Evolutionary conservation across 2,888 invertebrate genomes (phyloP).

Genomic region (Eledona agricola): DNA sequence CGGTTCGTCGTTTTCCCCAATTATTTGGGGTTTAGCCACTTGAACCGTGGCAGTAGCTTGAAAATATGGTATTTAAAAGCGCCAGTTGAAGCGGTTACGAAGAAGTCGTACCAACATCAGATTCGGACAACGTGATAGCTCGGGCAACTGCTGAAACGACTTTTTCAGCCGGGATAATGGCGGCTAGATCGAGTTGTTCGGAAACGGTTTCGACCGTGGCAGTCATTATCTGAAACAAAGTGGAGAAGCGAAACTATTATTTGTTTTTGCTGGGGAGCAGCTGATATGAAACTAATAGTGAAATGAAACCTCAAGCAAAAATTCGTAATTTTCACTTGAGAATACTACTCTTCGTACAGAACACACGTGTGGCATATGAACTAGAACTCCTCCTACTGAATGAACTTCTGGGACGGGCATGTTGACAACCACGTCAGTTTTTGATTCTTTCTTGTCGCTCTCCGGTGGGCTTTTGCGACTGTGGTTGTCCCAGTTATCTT

Average conservation of each 20-base stretch:
- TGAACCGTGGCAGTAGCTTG: conserved; percentile 70
- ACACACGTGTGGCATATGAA: conserved; percentile 92
- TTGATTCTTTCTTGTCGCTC: conserved; percentile 73
- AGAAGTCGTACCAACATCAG: conserved; percentile 77
- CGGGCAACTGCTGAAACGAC: conserved; percentile 83
- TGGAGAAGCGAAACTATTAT: conserved; percentile 20
- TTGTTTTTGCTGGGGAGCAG: conserved; percentile 4
- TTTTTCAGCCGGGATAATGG: conserved; percentile 81
- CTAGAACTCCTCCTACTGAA: conserved; percentile 85
- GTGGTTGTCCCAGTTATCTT: conserved; percentile 75
- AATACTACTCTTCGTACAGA: conserved; percentile 63
- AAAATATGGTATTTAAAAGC: conserved; percentile 19
- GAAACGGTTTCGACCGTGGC: conserved; percentile 95
- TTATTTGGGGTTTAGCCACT: conserved; percentile 78
- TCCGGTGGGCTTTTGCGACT: conserved; percentile 76
- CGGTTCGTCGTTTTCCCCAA: conserved; percentile 79
- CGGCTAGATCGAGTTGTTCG: conserved; percentile 88
- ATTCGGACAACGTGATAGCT: conserved; percentile 87
- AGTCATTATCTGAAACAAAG: conserved; percentile 82
- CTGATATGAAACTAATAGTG: conserved; percentile 14
- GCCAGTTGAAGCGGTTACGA: not conserved
- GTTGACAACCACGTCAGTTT: conserved; percentile 70
- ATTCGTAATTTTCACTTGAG: conserved; percentile 40
- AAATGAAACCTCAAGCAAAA: conserved; percentile 35
- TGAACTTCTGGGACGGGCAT: conserved; percentile 76